These are phyloP conservation scores for Balaenoptera acutorostrata DNA, from an alignment of 2,113 vertebrate species.

Conservation along the genomic window DNA sequence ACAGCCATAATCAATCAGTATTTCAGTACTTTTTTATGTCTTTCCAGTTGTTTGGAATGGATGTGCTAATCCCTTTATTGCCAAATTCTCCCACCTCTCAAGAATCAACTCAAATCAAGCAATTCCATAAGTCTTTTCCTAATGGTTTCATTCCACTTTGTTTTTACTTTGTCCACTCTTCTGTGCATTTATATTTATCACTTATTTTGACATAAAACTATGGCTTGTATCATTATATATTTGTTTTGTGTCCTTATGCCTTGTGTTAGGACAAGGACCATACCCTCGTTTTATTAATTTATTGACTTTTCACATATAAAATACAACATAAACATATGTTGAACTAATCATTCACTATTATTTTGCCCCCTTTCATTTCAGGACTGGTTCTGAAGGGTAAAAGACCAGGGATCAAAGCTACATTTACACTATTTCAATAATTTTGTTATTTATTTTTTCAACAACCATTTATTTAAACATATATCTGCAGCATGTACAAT, in stretches of 20 bases:
- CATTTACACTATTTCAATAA: neutral
- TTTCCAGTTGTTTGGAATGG: neutral
- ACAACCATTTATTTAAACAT: neutral
- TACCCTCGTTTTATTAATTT: neutral
- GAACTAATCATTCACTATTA: neutral
- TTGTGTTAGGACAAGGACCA: neutral
- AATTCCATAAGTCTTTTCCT: neutral
- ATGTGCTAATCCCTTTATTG: neutral
- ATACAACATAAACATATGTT: neutral
- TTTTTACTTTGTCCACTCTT: neutral
- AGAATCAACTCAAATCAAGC: neutral
- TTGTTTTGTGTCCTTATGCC: neutral
- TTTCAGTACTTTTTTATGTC: neutral
- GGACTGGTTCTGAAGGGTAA: neutral
- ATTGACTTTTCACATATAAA: neutral
- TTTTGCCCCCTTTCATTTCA: neutral
- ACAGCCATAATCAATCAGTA: neutral
- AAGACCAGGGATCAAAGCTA: neutral
- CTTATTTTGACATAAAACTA: neutral
- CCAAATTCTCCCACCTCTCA: neutral
- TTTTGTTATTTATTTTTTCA: neutral
- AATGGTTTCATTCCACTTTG: neutral
- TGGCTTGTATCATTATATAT: neutral
- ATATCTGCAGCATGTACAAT: neutral
- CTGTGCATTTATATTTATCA: neutral